phyloP scores from a whole-genome alignment of 2,113 vertebrate species.

The Phrynosoma blainvillii region DNA sequence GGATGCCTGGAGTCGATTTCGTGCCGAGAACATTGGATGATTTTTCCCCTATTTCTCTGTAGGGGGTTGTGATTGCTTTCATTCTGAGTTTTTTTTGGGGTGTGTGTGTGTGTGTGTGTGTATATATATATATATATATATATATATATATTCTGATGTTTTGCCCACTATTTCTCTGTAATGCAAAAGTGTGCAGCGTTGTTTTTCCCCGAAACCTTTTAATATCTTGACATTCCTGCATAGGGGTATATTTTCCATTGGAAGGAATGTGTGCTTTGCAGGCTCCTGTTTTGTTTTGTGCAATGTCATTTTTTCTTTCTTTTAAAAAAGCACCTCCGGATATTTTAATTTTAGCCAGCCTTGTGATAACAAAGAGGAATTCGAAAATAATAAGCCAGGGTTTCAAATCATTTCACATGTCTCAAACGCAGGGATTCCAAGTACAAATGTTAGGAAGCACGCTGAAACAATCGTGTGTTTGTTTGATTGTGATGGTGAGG shows the following conservation, averaged over 20 bases:
- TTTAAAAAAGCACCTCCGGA: background rate
- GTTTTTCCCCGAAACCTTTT: background rate
- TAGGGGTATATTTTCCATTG: background rate
- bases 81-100: background rate
- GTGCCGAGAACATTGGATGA: background rate
- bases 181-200: background rate
- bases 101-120: background rate
- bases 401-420: background rate
- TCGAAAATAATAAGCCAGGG: constrained; percentile 4
- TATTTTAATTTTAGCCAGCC: constrained; percentile 20
- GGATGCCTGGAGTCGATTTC: background rate
- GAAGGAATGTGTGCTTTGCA: background rate
- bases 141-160: background rate
- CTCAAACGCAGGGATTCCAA: background rate
- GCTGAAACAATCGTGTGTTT: background rate
- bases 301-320: background rate
- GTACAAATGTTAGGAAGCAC: background rate
- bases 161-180: background rate
- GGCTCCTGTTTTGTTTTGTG: background rate
- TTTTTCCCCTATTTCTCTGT: background rate
- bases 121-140: background rate
- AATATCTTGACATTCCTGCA: background rate
- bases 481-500: background rate
- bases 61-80: background rate
- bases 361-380: background rate